phyloP scores from a whole-genome alignment of 2,113 vertebrate species.

The Elaphurus davidianus region DNA sequence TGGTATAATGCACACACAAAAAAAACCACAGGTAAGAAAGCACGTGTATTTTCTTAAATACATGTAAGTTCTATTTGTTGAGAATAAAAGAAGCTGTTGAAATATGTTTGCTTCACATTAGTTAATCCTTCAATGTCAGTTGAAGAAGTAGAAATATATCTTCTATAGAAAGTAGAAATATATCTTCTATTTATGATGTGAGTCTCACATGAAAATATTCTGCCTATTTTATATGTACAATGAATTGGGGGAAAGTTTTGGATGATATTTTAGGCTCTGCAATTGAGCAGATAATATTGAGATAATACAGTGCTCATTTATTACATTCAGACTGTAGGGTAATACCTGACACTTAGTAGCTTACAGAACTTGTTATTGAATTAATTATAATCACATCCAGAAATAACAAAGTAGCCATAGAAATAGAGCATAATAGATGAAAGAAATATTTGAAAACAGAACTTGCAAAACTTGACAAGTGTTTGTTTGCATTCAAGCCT shows the following conservation, averaged over 20 bases:
- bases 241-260: not conserved
- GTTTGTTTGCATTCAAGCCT: not conserved
- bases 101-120: not conserved
- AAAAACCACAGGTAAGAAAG: not conserved
- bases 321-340: not conserved
- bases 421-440: not conserved
- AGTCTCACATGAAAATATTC: not conserved
- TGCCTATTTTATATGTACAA: not conserved
- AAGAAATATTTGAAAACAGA: not conserved
- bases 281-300: not conserved
- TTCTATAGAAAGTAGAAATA: not conserved
- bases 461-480: not conserved
- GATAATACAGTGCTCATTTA: not conserved
- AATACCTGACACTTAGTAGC: not conserved
- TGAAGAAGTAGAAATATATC: not conserved
- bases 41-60: not conserved
- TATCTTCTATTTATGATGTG: not conserved
- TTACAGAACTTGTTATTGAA: not conserved
- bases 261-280: not conserved
- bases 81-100: not conserved
- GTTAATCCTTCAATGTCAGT: not conserved
- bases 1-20: not conserved
- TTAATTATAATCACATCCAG: not conserved
- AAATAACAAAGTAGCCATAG: not conserved
- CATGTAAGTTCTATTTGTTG: not conserved